Evolutionary conservation across 1,140 invertebrate genomes (phyloP), one percentile per base, ranked within the genome.

Genomic region (Caerostris extrusa): DNA sequence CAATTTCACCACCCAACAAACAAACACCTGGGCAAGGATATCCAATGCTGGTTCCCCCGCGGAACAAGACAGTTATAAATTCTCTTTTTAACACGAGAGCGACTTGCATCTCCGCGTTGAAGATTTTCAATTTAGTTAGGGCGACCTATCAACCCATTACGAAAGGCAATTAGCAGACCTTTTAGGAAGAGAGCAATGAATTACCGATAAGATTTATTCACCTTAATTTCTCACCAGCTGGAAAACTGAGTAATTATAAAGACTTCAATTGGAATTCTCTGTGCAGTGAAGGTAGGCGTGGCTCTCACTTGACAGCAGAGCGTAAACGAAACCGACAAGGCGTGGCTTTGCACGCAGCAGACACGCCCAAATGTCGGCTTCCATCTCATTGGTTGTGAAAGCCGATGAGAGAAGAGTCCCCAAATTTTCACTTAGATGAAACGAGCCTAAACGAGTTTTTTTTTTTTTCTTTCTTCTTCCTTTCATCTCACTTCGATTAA

Each of bases 221-320:
- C 58, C 8, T 93, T 93, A 93, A 93, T 93, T 93, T 93, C 91
- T 93, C 91, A 87, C 53, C 91, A 34, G 58, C 58, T 61, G 19
- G 90, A 85, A 91, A 91, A 55, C 91, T 87, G 91, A 93, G 91
- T 93, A 93, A 93, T 93, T 93, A 93, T 93, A 93, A 93, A 86
- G 61, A 50, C 87, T 58, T 93, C 87, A 93, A 93, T 93, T 93
- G 83, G 91, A 87, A 92, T 56, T 71, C 50, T 55, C 34, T 14
- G 19, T 5, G 10, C 50, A 56, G 58, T n/a, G 57, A 12, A n/a
- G n/a, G 83, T 93, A 82, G 91, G 91, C 81, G 91, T 86, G 83
- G 7, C 83, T 55, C 60, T 7, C 69, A 67, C 53, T 92, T 91
- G 90, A 91, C 90, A 83, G 77, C 8, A 91, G 53, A 82, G 57